phyloP scores from a whole-genome alignment of 2,113 vertebrate genomes.

The Circaetus gallicus region DNA sequence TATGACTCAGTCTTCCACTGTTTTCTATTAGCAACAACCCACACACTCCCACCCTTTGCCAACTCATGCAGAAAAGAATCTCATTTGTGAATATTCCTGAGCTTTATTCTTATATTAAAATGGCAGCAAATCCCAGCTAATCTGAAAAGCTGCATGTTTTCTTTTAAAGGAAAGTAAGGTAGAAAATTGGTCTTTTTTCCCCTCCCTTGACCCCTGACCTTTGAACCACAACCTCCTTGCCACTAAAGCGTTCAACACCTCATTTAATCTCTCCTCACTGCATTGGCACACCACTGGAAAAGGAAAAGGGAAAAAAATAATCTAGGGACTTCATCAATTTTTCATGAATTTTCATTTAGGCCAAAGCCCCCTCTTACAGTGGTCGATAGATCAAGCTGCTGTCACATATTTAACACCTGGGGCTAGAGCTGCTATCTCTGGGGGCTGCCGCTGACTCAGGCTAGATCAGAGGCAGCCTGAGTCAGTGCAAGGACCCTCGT shows the following conservation, averaged over 20 bases:
- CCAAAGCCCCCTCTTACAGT: constrained; percentile 85
- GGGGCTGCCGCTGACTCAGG: constrained; percentile 64
- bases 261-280: constrained; percentile 72
- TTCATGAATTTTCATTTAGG: constrained; percentile 99
- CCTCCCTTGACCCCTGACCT: constrained; percentile 68
- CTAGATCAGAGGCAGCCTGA: constrained; percentile 66
- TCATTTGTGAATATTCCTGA: not conserved
- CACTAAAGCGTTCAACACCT: constrained; percentile 75
- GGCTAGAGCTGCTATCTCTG: constrained; percentile 76
- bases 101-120: constrained; percentile 17
- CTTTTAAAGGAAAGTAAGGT: constrained; percentile 20
- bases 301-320: constrained; percentile 78
- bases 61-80: not conserved
- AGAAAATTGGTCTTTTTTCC: constrained; percentile 23
- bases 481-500: not conserved
- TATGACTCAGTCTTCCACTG: constrained; percentile 72
- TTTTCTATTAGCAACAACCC: constrained; percentile 47
- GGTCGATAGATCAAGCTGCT: constrained; percentile 98
- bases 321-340: constrained; percentile 93
- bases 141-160: constrained; percentile 39
- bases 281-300: constrained; percentile 48
- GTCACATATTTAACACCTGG: constrained; percentile 92
- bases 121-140: not conserved
- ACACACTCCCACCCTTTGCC: not conserved
- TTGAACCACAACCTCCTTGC: constrained; percentile 73